These are phyloP conservation scores for Orycteropus afer DNA, from an alignment of 2,113 vertebrate genomes.

Conservation along the genomic window DNA sequence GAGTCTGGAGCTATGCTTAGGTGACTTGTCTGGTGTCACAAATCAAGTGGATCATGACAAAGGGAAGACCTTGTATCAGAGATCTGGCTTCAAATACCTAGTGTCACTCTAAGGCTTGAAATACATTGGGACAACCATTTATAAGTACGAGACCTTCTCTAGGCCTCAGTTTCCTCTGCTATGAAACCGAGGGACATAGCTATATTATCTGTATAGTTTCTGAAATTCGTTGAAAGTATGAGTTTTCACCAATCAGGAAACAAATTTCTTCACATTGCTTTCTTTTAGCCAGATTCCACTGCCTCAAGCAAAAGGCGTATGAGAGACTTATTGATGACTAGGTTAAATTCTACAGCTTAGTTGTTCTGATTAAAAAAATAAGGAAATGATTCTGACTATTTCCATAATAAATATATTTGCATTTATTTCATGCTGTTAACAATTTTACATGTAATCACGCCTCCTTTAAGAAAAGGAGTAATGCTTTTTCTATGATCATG, in stretches of 20 bases:
- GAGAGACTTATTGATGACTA: not conserved
- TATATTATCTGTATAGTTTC: not conserved
- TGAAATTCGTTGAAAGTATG: not conserved
- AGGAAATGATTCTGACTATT: constrained; percentile 51
- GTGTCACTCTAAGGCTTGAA: not conserved
- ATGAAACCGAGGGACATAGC: not conserved
- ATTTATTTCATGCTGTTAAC: constrained; percentile 72
- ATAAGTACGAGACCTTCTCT: too few relatives aligned
- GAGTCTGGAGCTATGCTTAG: not conserved
- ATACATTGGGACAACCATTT: not conserved
- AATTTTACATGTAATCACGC: constrained; percentile 56
- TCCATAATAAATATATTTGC: constrained; percentile 71
- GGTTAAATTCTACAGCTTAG: not conserved
- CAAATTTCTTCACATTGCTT: not conserved
- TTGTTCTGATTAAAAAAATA: constrained; percentile 52
- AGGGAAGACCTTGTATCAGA: not conserved
- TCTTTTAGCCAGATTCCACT: not conserved
- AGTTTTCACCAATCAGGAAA: not conserved
- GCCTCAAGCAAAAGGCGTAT: not conserved
- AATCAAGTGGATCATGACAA: fast-evolving
- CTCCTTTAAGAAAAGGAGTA: constrained; percentile 64
- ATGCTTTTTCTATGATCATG: constrained; percentile 55
- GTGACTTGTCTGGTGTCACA: not conserved
- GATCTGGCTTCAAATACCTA: too few relatives aligned
- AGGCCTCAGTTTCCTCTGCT: not conserved